These are phyloP conservation scores for Cerceris rybyensis DNA, from an alignment of 2,888 invertebrate species.

Conservation along the genomic window DNA sequence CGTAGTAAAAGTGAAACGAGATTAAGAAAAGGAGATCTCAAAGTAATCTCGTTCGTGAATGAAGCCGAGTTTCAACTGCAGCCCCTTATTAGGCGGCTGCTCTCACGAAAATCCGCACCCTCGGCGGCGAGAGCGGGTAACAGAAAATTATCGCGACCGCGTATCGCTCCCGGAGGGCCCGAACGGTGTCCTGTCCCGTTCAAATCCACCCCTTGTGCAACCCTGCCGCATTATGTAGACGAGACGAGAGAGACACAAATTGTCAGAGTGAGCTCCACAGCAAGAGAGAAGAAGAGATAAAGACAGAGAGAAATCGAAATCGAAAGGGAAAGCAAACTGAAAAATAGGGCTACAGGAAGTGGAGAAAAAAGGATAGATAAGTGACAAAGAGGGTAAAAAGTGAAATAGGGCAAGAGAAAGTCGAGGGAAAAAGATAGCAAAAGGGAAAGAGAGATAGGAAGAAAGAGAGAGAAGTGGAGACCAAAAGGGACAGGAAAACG, in stretches of 20 bases:
- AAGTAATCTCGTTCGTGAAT: constrained; percentile 27
- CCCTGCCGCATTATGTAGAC: constrained; percentile 60
- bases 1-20: neutral
- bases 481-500: too few relatives aligned
- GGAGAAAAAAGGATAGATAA: too few relatives aligned
- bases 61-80: constrained; percentile 2
- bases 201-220: constrained; percentile 37
- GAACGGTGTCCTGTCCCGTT: constrained; percentile 13
- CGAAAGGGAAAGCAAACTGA: too few relatives aligned
- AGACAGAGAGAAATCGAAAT: too few relatives aligned
- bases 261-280: too few relatives aligned
- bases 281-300: too few relatives aligned
- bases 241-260: constrained; percentile 5
- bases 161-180: constrained; percentile 66
- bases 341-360: too few relatives aligned
- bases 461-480: too few relatives aligned
- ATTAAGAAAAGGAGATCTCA: neutral
- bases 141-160: constrained; percentile 70
- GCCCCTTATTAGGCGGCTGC: constrained; percentile 38
- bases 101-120: constrained; percentile 63
- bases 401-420: too few relatives aligned
- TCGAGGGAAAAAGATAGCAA: too few relatives aligned
- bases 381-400: too few relatives aligned
- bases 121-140: constrained; percentile 55
- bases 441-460: too few relatives aligned